A percentile compares a stretch with the other conserved stretches of the same genome.
These are phyloP conservation scores for Myotis daubentonii DNA, from an alignment of 2,797 vertebrate genomes.

Conservation along the genomic window DNA sequence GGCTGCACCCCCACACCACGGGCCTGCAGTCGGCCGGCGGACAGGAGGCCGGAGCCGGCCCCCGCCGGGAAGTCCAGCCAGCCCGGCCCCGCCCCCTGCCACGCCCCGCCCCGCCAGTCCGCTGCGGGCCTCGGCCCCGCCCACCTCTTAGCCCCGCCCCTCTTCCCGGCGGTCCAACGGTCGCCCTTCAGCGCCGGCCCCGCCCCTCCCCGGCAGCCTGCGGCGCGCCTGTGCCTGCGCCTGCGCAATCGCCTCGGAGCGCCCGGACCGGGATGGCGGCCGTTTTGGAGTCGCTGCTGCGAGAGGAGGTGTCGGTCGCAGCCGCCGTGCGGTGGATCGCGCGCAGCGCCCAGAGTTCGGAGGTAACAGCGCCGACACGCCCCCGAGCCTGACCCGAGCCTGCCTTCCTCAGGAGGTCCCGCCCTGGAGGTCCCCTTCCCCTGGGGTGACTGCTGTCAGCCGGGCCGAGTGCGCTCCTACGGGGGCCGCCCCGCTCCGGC, in stretches of 20 bases:
- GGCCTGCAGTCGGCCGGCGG: fast-evolving
- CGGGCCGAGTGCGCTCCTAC: slow-evolving; percentile 7
- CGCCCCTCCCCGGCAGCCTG: slow-evolving; percentile 30
- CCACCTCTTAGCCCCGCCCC: neutral
- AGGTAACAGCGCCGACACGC: slow-evolving; percentile 66
- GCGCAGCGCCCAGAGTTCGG: slow-evolving; percentile 53
- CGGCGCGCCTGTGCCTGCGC: slow-evolving; percentile 80
- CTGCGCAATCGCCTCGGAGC: slow-evolving; percentile 66
- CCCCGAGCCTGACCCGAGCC: neutral
- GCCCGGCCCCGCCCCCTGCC: neutral
- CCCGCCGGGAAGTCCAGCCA: neutral
- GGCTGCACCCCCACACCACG: neutral
- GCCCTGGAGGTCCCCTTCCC: neutral
- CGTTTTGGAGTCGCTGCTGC: slow-evolving; percentile 94
- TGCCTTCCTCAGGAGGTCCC: neutral
- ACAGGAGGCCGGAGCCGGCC: fast-evolving
- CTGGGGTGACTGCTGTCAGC: neutral
- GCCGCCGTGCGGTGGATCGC: slow-evolving; percentile 90
- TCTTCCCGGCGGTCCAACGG: slow-evolving; percentile 45
- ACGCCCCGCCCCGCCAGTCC: too few relatives aligned
- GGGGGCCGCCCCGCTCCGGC: neutral
- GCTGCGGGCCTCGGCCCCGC: neutral
- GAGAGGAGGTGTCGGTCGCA: slow-evolving; percentile 87
- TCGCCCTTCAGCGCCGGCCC: neutral
- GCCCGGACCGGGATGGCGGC: slow-evolving; percentile 92